Evolutionary conservation across 2,888 invertebrate species (phyloP).

Genomic region (Pseudeuparius sepicola): DNA sequence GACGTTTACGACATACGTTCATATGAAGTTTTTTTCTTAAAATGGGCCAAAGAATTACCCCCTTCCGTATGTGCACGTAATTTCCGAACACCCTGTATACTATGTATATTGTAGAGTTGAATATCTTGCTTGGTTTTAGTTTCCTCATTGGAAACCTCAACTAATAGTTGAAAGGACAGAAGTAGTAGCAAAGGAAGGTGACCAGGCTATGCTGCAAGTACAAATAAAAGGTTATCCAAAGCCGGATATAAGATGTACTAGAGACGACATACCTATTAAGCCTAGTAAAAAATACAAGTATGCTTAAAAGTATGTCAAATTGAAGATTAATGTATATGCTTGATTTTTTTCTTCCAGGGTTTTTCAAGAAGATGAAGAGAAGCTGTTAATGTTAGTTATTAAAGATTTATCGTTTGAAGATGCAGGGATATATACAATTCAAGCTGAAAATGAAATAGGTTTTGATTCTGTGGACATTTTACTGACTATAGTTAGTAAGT

Average conservation of each 20-base stretch:
- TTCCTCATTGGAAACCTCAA: constrained; percentile 21
- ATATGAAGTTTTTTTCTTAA: too few species aligned
- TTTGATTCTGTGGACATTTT: constrained; percentile 19
- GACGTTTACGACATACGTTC: too few species aligned
- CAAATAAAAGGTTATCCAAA: constrained; percentile 20
- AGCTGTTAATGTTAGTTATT: constrained; percentile 18
- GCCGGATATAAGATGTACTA: constrained; percentile 20
- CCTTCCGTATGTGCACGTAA: too few species aligned
- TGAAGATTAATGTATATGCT: constrained; percentile 2
- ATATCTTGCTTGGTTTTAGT: constrained; percentile 11
- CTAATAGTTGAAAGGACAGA: constrained; percentile 18
- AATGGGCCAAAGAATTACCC: too few species aligned
- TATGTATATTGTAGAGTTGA: not conserved
- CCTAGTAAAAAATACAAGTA: constrained; percentile 21
- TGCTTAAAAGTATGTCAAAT: constrained; percentile 1
- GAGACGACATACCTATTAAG: constrained; percentile 18
- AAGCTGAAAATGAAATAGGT: constrained; percentile 21
- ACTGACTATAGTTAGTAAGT: constrained; percentile 17
- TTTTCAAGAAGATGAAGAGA: constrained; percentile 20
- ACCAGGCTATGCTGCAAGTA: constrained; percentile 20
- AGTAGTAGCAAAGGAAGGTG: constrained; percentile 17
- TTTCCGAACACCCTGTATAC: too few species aligned
- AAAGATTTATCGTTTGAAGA: constrained; percentile 18
- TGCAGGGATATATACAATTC: constrained; percentile 17
- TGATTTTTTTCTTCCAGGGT: constrained; percentile 12